A percentile compares a stretch with the other conserved stretches of the same genome.
These are phyloP conservation scores for Aspidiotus rigidus DNA, from an alignment of 2,888 invertebrate species.

Conservation along the genomic window DNA sequence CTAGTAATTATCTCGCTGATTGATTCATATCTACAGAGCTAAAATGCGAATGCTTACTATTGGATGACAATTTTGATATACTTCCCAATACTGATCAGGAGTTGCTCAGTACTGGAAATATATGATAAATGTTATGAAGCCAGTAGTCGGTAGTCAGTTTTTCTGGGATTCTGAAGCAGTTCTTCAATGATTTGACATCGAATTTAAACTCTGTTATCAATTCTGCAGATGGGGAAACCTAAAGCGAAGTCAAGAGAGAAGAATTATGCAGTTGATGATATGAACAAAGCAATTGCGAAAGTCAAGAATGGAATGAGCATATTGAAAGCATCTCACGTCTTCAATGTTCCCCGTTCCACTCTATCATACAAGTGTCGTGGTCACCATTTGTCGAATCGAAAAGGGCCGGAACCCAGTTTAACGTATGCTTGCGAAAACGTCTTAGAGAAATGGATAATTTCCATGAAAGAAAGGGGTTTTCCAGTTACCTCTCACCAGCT, in stretches of 20 bases:
- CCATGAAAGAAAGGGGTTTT: slow-evolving; percentile 1
- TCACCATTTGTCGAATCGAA: background rate
- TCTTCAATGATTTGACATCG: background rate
- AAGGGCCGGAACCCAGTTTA: background rate
- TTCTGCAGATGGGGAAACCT: background rate
- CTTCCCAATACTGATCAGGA: background rate
- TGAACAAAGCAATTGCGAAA: background rate
- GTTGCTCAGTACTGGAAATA: background rate
- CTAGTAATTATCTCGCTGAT: background rate
- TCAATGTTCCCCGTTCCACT: background rate
- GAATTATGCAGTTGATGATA: background rate
- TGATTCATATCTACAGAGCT: background rate
- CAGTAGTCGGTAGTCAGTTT: background rate
- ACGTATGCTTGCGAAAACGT: background rate
- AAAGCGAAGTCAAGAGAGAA: background rate
- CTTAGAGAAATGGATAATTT: too few relatives aligned
- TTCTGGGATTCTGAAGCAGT: background rate
- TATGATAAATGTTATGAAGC: background rate
- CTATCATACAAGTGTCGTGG: background rate
- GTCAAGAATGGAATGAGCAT: background rate
- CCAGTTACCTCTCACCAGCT: background rate
- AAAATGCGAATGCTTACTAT: too few relatives aligned
- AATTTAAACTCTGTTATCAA: background rate
- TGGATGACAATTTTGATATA: too few relatives aligned
- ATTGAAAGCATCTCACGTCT: background rate